Evolutionary conservation across 2,888 invertebrate genomes (phyloP).

Genomic region (Phytoseiulus persimilis): DNA sequence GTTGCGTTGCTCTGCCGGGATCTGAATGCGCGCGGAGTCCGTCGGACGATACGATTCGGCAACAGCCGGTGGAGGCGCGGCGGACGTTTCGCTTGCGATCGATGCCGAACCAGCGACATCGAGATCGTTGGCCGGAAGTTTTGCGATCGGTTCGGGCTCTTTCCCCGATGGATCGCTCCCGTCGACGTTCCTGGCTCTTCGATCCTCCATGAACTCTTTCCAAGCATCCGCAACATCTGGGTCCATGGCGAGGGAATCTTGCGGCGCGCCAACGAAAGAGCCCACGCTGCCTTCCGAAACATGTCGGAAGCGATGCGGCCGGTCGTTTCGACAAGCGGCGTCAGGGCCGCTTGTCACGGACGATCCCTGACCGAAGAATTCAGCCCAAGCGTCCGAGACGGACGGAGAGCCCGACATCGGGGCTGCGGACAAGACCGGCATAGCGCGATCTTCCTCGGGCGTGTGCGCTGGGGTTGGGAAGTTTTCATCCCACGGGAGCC

Average conservation of each 20-base stretch:
- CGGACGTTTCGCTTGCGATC: not conserved
- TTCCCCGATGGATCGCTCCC: not conserved
- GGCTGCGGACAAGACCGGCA: not conserved
- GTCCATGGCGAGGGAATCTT: constrained; percentile 23
- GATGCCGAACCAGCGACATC: not conserved
- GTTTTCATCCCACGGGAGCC: not conserved
- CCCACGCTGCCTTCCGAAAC: constrained; percentile 6
- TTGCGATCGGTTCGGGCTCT: not conserved
- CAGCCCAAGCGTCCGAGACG: constrained; percentile 22
- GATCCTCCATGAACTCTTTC: constrained; percentile 10
- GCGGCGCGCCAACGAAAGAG: constrained; percentile 13
- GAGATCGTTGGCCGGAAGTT: not conserved
- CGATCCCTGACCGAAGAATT: constrained; percentile 14
- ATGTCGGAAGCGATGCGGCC: not conserved
- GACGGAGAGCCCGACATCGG: constrained; percentile 23
- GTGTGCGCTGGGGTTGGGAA: constrained; percentile 6
- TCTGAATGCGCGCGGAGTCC: not conserved
- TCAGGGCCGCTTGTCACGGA: not conserved
- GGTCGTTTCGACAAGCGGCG: not conserved
- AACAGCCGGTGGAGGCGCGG: not conserved
- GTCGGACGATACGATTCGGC: not conserved
- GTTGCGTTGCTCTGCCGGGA: not conserved
- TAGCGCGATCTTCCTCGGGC: constrained; percentile 9
- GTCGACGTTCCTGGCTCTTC: not conserved
- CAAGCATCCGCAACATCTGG: constrained; percentile 10